Percentiles rank a stretch among this genome's conserved stretches.
These are phyloP conservation scores for Epinephelus cyanopodus DNA, from an alignment of 2,113 vertebrate genomes.

Conservation along the genomic window DNA sequence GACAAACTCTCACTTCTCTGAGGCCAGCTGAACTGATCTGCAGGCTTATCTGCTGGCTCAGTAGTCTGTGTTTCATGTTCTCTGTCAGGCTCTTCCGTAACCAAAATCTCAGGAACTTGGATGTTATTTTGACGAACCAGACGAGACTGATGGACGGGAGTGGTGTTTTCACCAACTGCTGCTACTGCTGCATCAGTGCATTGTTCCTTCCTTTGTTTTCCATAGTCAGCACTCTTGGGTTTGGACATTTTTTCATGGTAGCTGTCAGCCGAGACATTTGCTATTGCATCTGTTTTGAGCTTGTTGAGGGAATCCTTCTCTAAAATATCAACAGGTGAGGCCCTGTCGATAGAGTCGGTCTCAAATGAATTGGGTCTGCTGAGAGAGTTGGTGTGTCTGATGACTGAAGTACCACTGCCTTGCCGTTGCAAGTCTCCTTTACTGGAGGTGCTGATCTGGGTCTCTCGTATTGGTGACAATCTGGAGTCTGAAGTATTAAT, in stretches of 20 bases:
- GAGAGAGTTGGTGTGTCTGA: constrained; percentile 97
- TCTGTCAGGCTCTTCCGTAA: constrained; percentile 96
- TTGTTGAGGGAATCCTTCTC: constrained; percentile 85
- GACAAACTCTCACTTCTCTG: constrained; percentile 96
- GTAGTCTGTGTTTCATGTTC: constrained; percentile 88
- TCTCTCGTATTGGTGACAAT: constrained; percentile 84
- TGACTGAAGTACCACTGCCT: constrained; percentile 95
- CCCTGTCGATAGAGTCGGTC: constrained; percentile 90
- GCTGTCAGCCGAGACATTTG: constrained; percentile 65
- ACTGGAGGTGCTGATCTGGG: constrained; percentile 77
- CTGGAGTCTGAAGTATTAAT: constrained; percentile 84
- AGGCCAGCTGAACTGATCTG: constrained; percentile 95
- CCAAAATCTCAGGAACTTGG: constrained; percentile 97
- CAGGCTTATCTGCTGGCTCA: constrained; percentile 87
- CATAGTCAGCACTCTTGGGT: constrained; percentile 68
- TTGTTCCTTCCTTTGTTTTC: constrained; percentile 77
- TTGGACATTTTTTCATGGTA: constrained; percentile 79
- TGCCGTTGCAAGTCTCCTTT: constrained; percentile 90
- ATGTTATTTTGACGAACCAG: constrained; percentile 97
- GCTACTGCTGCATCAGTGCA: constrained; percentile 70
- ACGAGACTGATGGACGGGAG: constrained; percentile 86
- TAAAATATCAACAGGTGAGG: constrained; percentile 85
- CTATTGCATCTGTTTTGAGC: constrained; percentile 74
- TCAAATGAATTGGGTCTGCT: constrained; percentile 94
- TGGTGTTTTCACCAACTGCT: constrained; percentile 75